Evolutionary conservation across 2,113 vertebrate genomes (phyloP).

Genomic region (Apodemus speciosus): DNA sequence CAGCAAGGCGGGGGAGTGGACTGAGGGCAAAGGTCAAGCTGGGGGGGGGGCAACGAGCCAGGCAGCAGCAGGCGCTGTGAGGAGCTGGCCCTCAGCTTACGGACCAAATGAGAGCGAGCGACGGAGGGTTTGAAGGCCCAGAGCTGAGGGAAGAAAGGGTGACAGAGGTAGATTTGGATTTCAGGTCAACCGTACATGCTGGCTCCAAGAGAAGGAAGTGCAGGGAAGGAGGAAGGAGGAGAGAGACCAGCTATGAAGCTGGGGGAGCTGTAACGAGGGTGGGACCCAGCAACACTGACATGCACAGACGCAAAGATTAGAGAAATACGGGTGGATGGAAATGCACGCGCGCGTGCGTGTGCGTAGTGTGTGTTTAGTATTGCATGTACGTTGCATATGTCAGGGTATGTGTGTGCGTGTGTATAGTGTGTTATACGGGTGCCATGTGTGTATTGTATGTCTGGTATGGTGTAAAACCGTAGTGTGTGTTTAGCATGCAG

Average conservation of each 20-base stretch:
- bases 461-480: too few species aligned
- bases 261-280: not conserved
- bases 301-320: not conserved
- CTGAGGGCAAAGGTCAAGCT: not conserved
- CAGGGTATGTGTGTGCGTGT: not conserved
- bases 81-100: not conserved
- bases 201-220: not conserved
- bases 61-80: not conserved
- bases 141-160: not conserved
- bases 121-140: not conserved
- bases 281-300: not conserved
- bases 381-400: not conserved
- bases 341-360: not conserved
- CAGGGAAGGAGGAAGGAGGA: not conserved
- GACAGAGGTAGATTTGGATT: not conserved
- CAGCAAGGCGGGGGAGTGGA: not conserved
- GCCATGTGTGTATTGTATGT: not conserved
- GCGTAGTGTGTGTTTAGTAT: not conserved
- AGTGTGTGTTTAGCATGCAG: not conserved
- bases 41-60: accelerated
- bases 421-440: not conserved
- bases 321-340: not conserved
- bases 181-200: not conserved
- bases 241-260: not conserved
- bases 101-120: not conserved